phyloP scores from a whole-genome alignment of 2,797 vertebrate genomes.

The Sylvia borin region DNA sequence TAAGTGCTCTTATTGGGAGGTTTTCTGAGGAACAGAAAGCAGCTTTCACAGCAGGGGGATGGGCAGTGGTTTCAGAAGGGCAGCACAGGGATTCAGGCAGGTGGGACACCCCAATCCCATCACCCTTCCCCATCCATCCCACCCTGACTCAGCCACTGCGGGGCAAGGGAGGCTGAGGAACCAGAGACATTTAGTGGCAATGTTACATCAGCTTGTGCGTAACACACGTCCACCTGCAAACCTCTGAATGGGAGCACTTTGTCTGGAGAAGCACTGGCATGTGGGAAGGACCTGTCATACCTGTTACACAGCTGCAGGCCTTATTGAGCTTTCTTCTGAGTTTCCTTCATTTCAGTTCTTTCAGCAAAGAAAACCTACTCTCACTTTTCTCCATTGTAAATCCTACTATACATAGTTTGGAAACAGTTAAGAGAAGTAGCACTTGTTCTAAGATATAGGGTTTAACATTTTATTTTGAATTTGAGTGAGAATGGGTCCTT shows the following conservation, averaged over 20 bases:
- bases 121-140: rapidly evolving
- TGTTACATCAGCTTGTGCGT: neutral
- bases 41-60: rapidly evolving
- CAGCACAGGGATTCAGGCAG: rapidly evolving
- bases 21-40: neutral
- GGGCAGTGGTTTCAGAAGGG: neutral
- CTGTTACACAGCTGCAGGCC: neutral
- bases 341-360: neutral
- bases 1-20: neutral
- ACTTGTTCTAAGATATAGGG: neutral
- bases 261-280: neutral
- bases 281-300: neutral
- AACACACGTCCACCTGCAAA: neutral
- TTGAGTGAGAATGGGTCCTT: neutral
- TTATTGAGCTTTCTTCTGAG: neutral
- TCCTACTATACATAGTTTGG: neutral
- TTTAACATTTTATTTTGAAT: neutral
- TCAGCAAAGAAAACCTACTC: neutral
- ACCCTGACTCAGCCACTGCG: rapidly evolving
- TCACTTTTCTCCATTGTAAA: neutral
- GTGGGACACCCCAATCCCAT: rapidly evolving
- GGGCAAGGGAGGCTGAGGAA: neutral
- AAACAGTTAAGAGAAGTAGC: neutral
- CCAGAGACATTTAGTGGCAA: rapidly evolving
- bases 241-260: neutral